These are phyloP conservation scores for Rachycentron canadum DNA, from an alignment of 2,797 vertebrate genomes.

Conservation along the genomic window DNA sequence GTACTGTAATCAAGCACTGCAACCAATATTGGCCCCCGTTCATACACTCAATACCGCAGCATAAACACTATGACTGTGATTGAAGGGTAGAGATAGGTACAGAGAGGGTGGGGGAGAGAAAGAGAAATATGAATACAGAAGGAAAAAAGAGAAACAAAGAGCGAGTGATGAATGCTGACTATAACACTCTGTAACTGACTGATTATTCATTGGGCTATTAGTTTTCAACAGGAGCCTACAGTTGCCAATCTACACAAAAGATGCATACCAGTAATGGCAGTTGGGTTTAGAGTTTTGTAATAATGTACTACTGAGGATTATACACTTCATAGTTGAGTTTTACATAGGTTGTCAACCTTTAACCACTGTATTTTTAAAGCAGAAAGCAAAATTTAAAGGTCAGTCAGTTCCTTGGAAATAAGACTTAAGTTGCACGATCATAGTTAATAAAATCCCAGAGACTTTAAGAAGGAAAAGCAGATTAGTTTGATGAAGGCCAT, in stretches of 20 bases:
- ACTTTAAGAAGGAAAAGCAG: conserved; percentile 48
- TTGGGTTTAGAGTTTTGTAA: conserved; percentile 72
- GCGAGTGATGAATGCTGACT: conserved; percentile 75
- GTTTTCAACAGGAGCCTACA: conserved; percentile 74
- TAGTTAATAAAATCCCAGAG: conserved; percentile 65
- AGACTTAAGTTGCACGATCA: conserved; percentile 52
- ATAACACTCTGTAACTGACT: conserved; percentile 81
- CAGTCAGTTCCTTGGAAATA: conserved; percentile 64
- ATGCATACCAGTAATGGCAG: conserved; percentile 73
- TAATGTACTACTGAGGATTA: conserved; percentile 75
- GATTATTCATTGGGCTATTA: conserved; percentile 81
- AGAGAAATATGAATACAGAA: conserved; percentile 49
- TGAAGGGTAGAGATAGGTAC: conserved; percentile 60
- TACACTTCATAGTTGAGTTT: conserved; percentile 70
- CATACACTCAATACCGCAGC: conserved; percentile 59
- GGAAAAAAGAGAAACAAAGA: conserved; percentile 45
- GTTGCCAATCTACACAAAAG: conserved; percentile 81
- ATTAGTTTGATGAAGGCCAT: conserved; percentile 42
- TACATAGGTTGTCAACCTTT: conserved; percentile 75
- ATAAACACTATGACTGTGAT: conserved; percentile 67
- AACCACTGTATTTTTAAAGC: conserved; percentile 57
- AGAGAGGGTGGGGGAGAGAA: conserved; percentile 28
- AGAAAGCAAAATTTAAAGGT: conserved; percentile 63
- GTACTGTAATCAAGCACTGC: conserved; percentile 69
- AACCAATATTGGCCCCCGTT: conserved; percentile 59